Conservation (phyloP, 2,888 invertebrate species). For the Carpatolechia fugitivella region DNA sequence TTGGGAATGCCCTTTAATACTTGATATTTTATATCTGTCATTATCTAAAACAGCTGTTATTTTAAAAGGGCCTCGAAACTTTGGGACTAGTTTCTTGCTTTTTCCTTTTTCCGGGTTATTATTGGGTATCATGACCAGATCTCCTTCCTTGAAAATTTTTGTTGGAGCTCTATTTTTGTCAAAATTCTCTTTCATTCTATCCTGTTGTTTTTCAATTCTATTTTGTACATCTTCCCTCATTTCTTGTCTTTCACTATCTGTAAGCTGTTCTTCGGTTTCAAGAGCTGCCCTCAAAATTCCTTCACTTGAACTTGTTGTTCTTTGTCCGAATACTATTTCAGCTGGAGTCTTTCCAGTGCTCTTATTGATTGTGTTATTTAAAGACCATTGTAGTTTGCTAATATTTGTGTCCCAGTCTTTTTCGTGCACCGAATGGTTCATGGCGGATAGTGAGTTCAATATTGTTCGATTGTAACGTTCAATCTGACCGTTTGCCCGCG, state of each 20-base stretch:
- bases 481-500: too few relatives aligned
- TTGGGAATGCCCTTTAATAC: neutral
- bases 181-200: conserved; percentile 12
- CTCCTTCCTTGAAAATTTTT: conserved; percentile 11
- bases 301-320: neutral
- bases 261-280: neutral
- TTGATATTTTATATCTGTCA: conserved; percentile 24
- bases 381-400: conserved; percentile 18
- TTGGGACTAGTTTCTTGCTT: conserved; percentile 17
- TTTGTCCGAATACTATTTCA: neutral
- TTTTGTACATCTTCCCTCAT: conserved; percentile 8
- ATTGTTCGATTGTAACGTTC: too few relatives aligned
- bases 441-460: conserved; percentile 1
- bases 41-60: conserved; percentile 21
- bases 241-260: conserved; percentile 8
- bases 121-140: conserved; percentile 24
- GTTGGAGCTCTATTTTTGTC: conserved; percentile 14
- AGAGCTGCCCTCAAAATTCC: neutral
- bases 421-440: conserved; percentile 2
- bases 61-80: conserved; percentile 21
- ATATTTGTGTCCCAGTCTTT: conserved; percentile 14
- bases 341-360: conserved; percentile 1
- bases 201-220: conserved; percentile 1
- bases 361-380: conserved; percentile 22
- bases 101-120: conserved; percentile 17